A percentile compares a stretch with the other conserved stretches of the same genome.
These are phyloP conservation scores for Sepioteuthis lessoniana DNA, from an alignment of 2,888 invertebrate genomes.

Conservation along the genomic window DNA sequence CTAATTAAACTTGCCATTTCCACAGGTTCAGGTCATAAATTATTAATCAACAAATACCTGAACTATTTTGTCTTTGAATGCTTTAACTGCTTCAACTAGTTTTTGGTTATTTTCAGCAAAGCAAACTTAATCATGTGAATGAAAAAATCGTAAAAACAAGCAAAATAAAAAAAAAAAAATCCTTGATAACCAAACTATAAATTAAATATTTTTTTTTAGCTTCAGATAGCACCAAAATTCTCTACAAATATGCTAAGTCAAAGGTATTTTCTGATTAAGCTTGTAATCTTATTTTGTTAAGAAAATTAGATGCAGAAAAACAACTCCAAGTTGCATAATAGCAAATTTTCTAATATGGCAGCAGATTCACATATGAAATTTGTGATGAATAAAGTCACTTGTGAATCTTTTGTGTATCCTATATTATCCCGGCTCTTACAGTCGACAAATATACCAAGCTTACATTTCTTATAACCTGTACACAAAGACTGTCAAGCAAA, in stretches of 20 bases:
- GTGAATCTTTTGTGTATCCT: not conserved
- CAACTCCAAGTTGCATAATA: not conserved
- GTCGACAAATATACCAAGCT: not conserved
- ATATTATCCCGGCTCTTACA: not conserved
- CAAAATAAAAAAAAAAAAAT: not conserved
- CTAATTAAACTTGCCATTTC: not conserved
- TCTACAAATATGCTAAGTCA: not conserved
- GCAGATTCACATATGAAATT: not conserved
- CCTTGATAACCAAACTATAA: not conserved
- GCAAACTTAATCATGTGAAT: not conserved
- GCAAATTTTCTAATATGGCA: not conserved
- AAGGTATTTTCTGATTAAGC: not conserved
- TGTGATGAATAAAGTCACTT: not conserved
- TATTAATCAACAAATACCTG: not conserved
- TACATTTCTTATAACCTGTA: not conserved
- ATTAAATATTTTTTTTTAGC: not conserved
- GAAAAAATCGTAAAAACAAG: not conserved
- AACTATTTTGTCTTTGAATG: not conserved
- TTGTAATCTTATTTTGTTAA: not conserved
- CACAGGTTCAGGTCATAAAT: not conserved
- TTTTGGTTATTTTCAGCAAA: not conserved
- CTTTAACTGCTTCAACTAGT: not conserved
- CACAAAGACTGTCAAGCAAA: not conserved
- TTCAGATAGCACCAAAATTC: not conserved
- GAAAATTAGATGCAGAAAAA: not conserved